Percentiles rank a stretch among this genome's conserved stretches.
Conservation (phyloP, 2,888 invertebrate species). For the Odontothrips loti region DNA sequence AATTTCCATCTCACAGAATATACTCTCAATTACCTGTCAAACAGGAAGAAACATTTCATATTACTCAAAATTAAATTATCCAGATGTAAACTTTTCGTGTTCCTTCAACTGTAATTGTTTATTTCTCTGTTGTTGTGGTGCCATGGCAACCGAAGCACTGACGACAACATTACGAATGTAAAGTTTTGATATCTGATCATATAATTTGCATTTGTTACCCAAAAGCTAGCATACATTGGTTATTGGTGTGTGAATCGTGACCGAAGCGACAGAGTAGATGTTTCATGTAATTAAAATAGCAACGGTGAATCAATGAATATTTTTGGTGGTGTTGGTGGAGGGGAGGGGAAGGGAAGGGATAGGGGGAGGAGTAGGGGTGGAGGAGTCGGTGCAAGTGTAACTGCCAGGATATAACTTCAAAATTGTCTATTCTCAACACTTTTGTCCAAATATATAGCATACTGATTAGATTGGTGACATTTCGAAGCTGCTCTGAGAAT, state of each 20-base stretch:
- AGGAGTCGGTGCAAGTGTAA: neutral
- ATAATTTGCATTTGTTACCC: neutral
- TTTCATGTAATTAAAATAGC: neutral
- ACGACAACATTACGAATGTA: neutral
- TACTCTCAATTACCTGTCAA: neutral
- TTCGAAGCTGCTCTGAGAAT: neutral
- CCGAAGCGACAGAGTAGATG: neutral
- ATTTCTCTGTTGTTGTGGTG: constrained; percentile 24
- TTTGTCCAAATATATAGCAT: neutral
- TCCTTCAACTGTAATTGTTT: neutral
- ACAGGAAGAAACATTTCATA: neutral
- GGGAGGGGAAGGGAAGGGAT: neutral
- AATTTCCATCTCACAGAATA: neutral
- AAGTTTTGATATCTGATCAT: neutral
- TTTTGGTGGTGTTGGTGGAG: neutral
- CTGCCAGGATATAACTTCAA: neutral
- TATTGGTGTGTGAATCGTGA: neutral
- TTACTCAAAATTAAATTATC: neutral
- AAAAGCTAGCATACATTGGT: neutral
- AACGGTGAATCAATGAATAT: neutral
- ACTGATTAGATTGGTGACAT: neutral
- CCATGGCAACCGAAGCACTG: constrained; percentile 1
- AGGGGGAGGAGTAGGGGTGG: neutral
- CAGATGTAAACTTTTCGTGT: constrained; percentile 7
- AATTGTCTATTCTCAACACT: neutral